phyloP scores from a whole-genome alignment of 2,797 vertebrate genomes.

The Buceros bicornis region DNA sequence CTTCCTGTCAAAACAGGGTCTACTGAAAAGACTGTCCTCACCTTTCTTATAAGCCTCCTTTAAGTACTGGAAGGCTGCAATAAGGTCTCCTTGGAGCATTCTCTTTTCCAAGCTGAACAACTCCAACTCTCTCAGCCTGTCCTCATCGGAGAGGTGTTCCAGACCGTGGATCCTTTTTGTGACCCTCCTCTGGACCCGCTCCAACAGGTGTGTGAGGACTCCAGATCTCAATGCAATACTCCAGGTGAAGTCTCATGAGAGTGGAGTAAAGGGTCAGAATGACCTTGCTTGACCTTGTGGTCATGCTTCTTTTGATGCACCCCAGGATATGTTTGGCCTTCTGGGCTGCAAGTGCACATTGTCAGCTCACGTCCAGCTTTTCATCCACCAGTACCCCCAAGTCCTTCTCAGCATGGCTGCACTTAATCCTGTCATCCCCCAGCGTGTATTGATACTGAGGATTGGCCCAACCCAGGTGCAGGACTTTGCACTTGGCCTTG shows the following conservation, averaged over 20 bases:
- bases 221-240: background rate
- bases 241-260: background rate
- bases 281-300: background rate
- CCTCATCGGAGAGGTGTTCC: background rate
- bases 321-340: rapidly evolving
- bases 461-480: rapidly evolving
- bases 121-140: background rate
- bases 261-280: rapidly evolving
- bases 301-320: background rate
- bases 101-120: no score
- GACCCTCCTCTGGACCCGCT: background rate
- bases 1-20: rapidly evolving
- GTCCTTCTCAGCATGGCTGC: background rate
- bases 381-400: background rate
- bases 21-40: background rate
- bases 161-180: background rate
- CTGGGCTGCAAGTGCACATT: background rate
- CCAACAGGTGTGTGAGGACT: background rate
- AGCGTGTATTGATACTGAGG: rapidly evolving
- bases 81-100: no score
- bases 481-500: background rate
- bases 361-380: background rate
- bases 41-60: background rate
- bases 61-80: background rate
- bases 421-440: background rate